These are phyloP conservation scores for Malurus elegans DNA, from an alignment of 2,113 vertebrate species.

Conservation along the genomic window DNA sequence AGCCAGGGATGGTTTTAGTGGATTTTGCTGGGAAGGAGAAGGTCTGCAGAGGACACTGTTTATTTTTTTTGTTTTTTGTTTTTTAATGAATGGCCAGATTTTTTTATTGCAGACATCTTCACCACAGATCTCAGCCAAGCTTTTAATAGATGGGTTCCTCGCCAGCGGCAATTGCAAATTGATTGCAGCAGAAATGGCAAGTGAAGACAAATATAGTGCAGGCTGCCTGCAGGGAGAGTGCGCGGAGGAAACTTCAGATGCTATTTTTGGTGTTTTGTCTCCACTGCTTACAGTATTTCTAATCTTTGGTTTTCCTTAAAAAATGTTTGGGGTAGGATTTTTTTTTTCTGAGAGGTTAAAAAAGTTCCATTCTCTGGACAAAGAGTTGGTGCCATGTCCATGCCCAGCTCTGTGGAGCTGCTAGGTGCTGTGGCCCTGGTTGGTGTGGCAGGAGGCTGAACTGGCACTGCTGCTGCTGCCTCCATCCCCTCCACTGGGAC, in stretches of 20 bases:
- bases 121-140: neutral
- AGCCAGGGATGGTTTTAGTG: fast-evolving
- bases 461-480: neutral
- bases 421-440: fast-evolving
- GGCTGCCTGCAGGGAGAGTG: slow-evolving; percentile 47
- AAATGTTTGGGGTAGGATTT: neutral
- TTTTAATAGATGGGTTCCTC: slow-evolving; percentile 55
- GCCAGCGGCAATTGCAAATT: slow-evolving; percentile 28
- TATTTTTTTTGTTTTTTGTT: neutral
- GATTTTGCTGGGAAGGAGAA: neutral
- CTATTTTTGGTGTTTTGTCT: slow-evolving; percentile 58
- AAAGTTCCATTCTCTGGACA: neutral
- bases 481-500: neutral
- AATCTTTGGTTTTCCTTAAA: neutral
- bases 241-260: neutral
- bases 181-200: slow-evolving; percentile 66
- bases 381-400: fast-evolving
- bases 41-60: neutral
- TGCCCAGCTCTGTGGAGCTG: neutral
- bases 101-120: slow-evolving; percentile 20
- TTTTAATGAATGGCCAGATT: neutral
- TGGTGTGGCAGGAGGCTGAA: neutral
- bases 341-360: neutral
- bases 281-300: neutral
- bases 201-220: slow-evolving; percentile 63